Conservation (phyloP, 2,113 vertebrate species). For the Bambusicola thoracicus region DNA sequence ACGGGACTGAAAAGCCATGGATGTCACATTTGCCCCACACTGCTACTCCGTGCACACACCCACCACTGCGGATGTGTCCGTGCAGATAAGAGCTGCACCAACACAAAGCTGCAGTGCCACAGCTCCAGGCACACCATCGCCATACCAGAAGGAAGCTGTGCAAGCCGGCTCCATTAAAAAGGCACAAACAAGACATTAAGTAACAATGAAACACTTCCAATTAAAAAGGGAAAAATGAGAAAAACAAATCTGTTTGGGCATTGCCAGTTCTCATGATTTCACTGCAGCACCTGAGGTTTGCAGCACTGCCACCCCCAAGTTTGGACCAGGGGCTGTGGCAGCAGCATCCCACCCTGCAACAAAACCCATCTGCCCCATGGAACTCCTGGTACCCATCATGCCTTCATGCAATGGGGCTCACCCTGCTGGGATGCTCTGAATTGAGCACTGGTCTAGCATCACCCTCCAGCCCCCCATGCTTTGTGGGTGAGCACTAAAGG, state of each 20-base stretch:
- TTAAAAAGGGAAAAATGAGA: background rate
- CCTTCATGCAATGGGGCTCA: background rate
- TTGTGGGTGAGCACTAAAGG: fast-evolving
- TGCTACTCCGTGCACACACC: fast-evolving
- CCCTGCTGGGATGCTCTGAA: background rate
- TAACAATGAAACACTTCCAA: background rate
- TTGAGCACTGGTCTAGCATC: background rate
- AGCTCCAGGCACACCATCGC: fast-evolving
- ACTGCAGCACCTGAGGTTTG: background rate
- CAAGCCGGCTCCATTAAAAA: background rate
- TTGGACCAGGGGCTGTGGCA: background rate
- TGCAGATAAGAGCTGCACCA: background rate
- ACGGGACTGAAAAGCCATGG: fast-evolving
- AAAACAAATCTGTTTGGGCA: background rate
- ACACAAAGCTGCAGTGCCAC: fast-evolving
- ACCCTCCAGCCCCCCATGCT: fast-evolving
- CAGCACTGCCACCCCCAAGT: background rate
- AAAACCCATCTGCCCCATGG: background rate
- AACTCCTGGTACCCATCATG: background rate
- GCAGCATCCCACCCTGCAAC: background rate
- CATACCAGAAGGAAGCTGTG: background rate
- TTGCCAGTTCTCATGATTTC: constrained; percentile 11
- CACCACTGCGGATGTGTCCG: fast-evolving
- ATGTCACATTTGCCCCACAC: fast-evolving
- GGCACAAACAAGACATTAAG: constrained; percentile 26